Evolutionary conservation across 2,888 invertebrate species (phyloP), one percentile per base, ranked within the genome.

Genomic region (Ectemnius lituratus): DNA sequence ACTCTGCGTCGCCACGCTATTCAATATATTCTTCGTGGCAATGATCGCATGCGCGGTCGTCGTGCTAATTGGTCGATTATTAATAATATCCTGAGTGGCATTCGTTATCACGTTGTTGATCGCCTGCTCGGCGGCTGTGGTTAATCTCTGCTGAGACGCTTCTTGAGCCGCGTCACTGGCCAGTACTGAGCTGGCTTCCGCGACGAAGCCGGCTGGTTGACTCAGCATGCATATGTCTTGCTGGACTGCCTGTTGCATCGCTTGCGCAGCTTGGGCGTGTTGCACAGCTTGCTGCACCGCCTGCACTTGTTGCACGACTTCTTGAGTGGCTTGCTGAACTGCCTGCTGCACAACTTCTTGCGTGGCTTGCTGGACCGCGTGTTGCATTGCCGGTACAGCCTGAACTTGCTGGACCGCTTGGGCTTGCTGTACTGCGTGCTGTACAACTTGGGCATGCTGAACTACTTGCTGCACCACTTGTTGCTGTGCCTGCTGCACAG

Each of bases 1-100:
- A 67, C 91, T 91, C 67, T 90, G 89, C 0, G 90, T 90, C 0
- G 90, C 90, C 0, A 91, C 90, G 67, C 85, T 89, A 46, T 90
- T 90, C 16, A 91, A 72, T 67, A 91, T 90, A 69, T 90, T 90
- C 67, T 90, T 91, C 23, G 91, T 90, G 0, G 90, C 90, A 23
- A 91, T 90, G 3, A 91, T 91, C 0, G 91, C 91, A 27, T 91
- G 90, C n/a, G 91, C 91, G 5, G 90, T 90, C 2, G 91, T 90
- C 4, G 90, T 90, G 0, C 89, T 90, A 60, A 89, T 90, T 4
- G 89, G 88, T 57, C 86, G 85, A 76, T 90, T 90, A 63, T 89
- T 90, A n/a, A 91, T 90, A 23, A 91, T 90, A 56, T 89, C 90
- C 70, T 90, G 88, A 0, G 91, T 90, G 4, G 91, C 90, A 20